A percentile compares a stretch with the other conserved stretches of the same genome.
Evolutionary conservation across 2,113 vertebrate species (phyloP).

Genomic region (Ceyx melanurus): DNA sequence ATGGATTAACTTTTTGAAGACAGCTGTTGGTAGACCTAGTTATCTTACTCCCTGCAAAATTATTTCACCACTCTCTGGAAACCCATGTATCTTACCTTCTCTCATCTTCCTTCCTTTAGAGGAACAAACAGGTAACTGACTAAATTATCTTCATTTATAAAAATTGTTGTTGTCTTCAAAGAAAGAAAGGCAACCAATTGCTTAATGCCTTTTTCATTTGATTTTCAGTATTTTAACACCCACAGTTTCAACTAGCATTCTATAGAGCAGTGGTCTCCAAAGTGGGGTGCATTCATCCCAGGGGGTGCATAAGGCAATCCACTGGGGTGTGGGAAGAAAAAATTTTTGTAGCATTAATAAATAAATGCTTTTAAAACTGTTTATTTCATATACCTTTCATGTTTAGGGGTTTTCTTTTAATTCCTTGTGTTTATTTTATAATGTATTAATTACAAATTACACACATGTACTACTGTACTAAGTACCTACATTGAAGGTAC

Average conservation of each 20-base stretch:
- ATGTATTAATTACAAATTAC: not conserved
- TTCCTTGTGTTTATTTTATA: not conserved
- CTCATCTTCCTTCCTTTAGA: not conserved
- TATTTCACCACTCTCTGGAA: not conserved
- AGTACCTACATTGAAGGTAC: not conserved
- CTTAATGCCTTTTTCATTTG: not conserved
- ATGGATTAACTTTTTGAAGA: not conserved
- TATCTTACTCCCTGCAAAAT: not conserved
- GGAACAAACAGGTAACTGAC: not conserved
- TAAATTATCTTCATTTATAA: not conserved
- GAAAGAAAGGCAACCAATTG: not conserved
- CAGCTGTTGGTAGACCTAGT: not conserved
- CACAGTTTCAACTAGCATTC: not conserved
- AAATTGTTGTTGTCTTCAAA: not conserved
- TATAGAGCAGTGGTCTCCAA: not conserved
- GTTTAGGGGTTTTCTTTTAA: not conserved
- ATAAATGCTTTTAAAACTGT: not conserved
- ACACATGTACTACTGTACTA: too few relatives aligned
- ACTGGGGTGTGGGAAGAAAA: not conserved
- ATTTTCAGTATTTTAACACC: not conserved
- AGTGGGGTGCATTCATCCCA: not conserved
- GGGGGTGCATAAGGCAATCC: not conserved
- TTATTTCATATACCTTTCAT: not conserved
- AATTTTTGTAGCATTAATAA: not conserved
- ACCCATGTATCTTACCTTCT: not conserved